Percentiles rank a stretch among this genome's conserved stretches.
phyloP scores from a whole-genome alignment of 1,140 invertebrate genomes.

The Orussus abietinus region DNA sequence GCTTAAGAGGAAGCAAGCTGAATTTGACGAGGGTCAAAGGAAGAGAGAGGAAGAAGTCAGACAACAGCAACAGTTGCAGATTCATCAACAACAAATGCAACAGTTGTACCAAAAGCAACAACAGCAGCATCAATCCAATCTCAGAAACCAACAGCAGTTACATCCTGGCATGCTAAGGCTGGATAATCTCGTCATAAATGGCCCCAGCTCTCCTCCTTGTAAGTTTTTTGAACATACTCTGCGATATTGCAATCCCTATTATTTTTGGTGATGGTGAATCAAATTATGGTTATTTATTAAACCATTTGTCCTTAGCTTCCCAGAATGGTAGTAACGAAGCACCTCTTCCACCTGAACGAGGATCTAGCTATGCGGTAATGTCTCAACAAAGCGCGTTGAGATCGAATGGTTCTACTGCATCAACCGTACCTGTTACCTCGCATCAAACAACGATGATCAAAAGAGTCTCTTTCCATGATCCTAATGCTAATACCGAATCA shows the following conservation, averaged over 20 bases:
- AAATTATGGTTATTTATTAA: slow-evolving; percentile 1
- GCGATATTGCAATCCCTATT: too few species aligned
- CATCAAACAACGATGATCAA: slow-evolving; percentile 45
- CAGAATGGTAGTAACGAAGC: slow-evolving; percentile 50
- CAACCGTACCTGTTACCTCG: slow-evolving; percentile 39
- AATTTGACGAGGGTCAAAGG: slow-evolving; percentile 49
- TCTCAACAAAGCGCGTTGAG: slow-evolving; percentile 56
- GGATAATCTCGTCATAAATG: slow-evolving; percentile 57
- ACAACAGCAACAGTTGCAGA: slow-evolving; percentile 37
- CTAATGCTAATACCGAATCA: slow-evolving; percentile 58
- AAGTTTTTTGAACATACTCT: too few species aligned
- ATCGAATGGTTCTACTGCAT: slow-evolving; percentile 46
- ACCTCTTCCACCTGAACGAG: slow-evolving; percentile 72
- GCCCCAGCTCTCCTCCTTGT: slow-evolving; percentile 40
- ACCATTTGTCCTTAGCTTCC: slow-evolving; percentile 28
- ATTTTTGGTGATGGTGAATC: too few species aligned
- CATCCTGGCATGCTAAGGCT: slow-evolving; percentile 51
- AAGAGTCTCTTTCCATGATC: slow-evolving; percentile 74
- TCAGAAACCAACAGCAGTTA: slow-evolving; percentile 32
- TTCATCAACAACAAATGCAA: slow-evolving; percentile 36
- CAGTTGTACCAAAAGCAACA: slow-evolving; percentile 35
- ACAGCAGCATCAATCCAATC: slow-evolving; percentile 32
- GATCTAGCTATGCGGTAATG: slow-evolving; percentile 79
- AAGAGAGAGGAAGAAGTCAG: slow-evolving; percentile 52
- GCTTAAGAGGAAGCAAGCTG: slow-evolving; percentile 52